Percentiles rank a stretch among this genome's conserved stretches.
phyloP scores from a whole-genome alignment of 2,113 vertebrate genomes.

The Dasyurus viverrinus region DNA sequence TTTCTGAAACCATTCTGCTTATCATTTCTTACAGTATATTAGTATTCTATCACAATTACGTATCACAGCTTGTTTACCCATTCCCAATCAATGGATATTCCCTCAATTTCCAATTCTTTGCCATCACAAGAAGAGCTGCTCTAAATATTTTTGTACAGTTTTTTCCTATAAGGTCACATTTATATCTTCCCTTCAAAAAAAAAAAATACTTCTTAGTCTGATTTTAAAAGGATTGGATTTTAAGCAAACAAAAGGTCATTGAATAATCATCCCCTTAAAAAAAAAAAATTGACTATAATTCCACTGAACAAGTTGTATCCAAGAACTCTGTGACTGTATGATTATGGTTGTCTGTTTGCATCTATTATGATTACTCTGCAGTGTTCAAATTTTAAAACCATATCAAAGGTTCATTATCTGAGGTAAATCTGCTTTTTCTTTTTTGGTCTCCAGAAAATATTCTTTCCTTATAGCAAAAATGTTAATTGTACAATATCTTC shows the following conservation, averaged over 20 bases:
- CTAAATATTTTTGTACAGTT: too few species aligned
- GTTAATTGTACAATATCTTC: not conserved
- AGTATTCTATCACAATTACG: too few species aligned
- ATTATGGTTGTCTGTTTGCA: not conserved
- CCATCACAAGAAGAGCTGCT: too few species aligned
- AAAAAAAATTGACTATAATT: slow-evolving; percentile 18
- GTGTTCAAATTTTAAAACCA: not conserved
- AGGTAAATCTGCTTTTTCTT: not conserved
- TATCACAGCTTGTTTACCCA: too few species aligned
- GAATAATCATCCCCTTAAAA: not conserved
- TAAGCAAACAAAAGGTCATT: slow-evolving; percentile 46
- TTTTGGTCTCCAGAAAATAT: not conserved
- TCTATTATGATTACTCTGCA: slow-evolving; percentile 13
- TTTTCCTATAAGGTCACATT: slow-evolving; percentile 2
- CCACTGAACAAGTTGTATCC: not conserved
- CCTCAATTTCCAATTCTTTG: too few species aligned
- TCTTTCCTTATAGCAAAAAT: not conserved
- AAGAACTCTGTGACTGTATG: not conserved
- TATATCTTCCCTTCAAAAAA: slow-evolving; percentile 40
- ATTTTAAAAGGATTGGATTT: slow-evolving; percentile 46
- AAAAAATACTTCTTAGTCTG: slow-evolving; percentile 1
- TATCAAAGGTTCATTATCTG: slow-evolving; percentile 32
- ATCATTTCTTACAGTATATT: too few species aligned
- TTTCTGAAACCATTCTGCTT: too few species aligned
- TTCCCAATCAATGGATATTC: too few species aligned